Base-by-base conservation (phyloP, 2,888 invertebrate genomes). In the Eumacrocentrus americanus region DNA sequence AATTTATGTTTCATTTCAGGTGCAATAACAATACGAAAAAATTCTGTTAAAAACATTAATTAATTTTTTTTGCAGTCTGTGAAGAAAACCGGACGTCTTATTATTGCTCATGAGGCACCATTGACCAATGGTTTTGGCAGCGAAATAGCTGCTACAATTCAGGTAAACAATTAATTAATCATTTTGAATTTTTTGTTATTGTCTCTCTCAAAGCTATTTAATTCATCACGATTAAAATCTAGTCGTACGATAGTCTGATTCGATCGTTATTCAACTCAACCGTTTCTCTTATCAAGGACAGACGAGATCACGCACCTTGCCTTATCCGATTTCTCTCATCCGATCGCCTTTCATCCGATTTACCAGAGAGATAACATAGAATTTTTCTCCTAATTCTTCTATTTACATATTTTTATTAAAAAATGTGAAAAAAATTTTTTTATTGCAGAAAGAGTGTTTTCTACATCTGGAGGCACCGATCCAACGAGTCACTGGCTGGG, bases 81-180 rank as follows among this genome's bases (percentile, higher is more conserved):
- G 29, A 90, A 88, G 78, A 99, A 98, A 83, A 99, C 98, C 0
- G 97, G 97, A 1, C 88, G 96, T 6, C 89, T 91, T 22, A 79
- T 99, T 42, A 85, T 99, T 23, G 88, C 98, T 0, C 99, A 99
- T 81, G 99, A 99, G 83, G 99, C 99, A 0, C 98, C 99, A 0
- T 81, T 95, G 55, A 97, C 98, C 0, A 88, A 89, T 67, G 99
- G 99, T 9, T 98, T 99, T 81, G 99, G 95, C 0, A 92, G 96
- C 1, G 99, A 99, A 83, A 82, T 99, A 11, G 92, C 97, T 0
- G 93, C 98, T 0, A 89, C 92, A 7, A 89, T 99, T 70, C 98
- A 97, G 88, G 94, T 94, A 51, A 25, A 44, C 50, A 42, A 7
- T 48, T 3, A 20, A 44, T 38, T 48, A 3, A 53, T n/a, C n/a